Base-by-base conservation (phyloP, 2,888 invertebrate species). In the Alloplasta piceator region DNA sequence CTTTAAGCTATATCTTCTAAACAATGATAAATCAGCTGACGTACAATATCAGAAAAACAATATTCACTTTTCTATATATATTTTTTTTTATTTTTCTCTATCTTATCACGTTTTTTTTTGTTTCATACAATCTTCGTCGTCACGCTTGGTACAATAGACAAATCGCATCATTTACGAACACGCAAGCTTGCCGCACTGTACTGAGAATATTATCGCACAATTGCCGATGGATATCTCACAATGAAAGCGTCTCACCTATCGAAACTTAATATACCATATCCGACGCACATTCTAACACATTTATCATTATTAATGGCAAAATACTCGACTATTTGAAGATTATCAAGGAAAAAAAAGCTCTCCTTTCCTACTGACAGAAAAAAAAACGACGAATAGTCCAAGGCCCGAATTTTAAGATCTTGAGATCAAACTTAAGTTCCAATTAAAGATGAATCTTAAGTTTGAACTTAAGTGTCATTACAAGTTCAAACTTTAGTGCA, bases 11-110 rank as follows among this genome's bases (percentile, higher is more conserved):
- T 48, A 56, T 67, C 12, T 56, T 75, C 75, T 75, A 66, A 63
- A 82, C 72, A 79, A 71, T 72, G 78, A 75, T 79, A 75, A 78
- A 82, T 75, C 78, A 66, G 55, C 16, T 66, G 61, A 63, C 78
- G 66, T 66, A 43, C 46, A 75, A 75, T 71, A 39, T 61, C 78
- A 12, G 46, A n/a, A n/a, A n/a, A n/a, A n/a, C n/a, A n/a, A n/a
- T n/a, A n/a, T n/a, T n/a, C n/a, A n/a, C n/a, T n/a, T 3, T 26
- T 26, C 26, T 26, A 26, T 26, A n/a, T n/a, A n/a, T n/a, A n/a
- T 26, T 26, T 26, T 26, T 26, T 26, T 26, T 26, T 3, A 26
- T 3, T 26, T 26, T 26, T 26, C 55, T 36, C 43, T 48, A 38
- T 50, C 6, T 50, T n/a, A 50, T 12, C 50, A 5, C 12, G 5